Conservation (phyloP, 2,888 invertebrate genomes). For the Sympetrum striolatum region DNA sequence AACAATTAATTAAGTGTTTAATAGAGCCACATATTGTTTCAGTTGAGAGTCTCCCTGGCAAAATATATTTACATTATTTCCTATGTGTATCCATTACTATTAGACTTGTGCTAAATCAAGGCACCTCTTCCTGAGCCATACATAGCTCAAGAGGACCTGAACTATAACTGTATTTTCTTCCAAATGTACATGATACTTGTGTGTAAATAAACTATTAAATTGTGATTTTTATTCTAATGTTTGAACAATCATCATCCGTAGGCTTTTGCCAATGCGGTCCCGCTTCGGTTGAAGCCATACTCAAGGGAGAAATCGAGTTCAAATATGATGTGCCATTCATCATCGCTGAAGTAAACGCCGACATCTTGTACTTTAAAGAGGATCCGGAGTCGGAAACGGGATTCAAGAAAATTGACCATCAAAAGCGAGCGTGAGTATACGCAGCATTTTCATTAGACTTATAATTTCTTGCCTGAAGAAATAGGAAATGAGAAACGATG, state of each 20-base stretch:
- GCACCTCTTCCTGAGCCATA: too few relatives aligned
- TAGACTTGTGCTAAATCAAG: too few relatives aligned
- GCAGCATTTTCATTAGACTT: neutral
- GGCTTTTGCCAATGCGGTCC: conserved; percentile 80
- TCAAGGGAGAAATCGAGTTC: conserved; percentile 75
- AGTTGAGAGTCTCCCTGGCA: too few relatives aligned
- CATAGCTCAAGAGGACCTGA: too few relatives aligned
- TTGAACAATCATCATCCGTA: conserved; percentile 45
- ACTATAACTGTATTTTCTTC: too few relatives aligned
- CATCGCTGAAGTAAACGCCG: conserved; percentile 83
- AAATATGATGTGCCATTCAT: conserved; percentile 79
- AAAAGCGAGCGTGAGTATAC: conserved; percentile 73
- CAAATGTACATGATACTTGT: too few relatives aligned
- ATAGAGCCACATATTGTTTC: too few relatives aligned
- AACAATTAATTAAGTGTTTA: too few relatives aligned
- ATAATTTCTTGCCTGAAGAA: too few relatives aligned
- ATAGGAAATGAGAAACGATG: too few relatives aligned
- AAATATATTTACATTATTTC: too few relatives aligned
- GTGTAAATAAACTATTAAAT: neutral
- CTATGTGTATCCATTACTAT: too few relatives aligned
- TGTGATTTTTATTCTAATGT: neutral
- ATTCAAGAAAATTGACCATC: conserved; percentile 72
- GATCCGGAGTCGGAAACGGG: conserved; percentile 70
- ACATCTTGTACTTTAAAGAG: conserved; percentile 78
- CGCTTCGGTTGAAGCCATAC: conserved; percentile 78